Evolutionary conservation across 2,888 invertebrate genomes (phyloP).

Genomic region (Osmoderma eremita): DNA sequence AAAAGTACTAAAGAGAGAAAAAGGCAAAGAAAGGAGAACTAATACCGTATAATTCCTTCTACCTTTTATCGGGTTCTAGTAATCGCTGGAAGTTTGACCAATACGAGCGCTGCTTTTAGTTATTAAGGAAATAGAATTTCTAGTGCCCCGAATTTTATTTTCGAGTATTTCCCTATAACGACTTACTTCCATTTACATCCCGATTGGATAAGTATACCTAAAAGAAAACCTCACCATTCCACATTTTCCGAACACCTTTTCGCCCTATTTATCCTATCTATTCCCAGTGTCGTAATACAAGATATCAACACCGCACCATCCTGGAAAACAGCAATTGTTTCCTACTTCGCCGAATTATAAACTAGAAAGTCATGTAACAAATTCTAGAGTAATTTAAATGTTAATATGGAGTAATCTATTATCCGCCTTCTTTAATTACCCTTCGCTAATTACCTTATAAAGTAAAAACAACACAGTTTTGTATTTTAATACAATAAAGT

Average conservation of each 20-base stretch:
- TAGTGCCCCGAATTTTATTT: constrained; percentile 4
- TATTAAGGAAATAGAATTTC: constrained; percentile 3
- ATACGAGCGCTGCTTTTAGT: constrained; percentile 1
- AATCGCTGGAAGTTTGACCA: constrained; percentile 18
- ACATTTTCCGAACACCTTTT: too few relatives aligned
- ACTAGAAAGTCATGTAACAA: constrained; percentile 7
- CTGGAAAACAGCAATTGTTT: too few relatives aligned
- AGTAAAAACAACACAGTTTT: constrained; percentile 5
- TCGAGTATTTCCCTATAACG: constrained; percentile 1
- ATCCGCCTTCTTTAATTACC: constrained; percentile 1
- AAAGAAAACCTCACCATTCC: too few relatives aligned
- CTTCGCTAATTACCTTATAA: constrained; percentile 6
- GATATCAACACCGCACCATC: too few relatives aligned
- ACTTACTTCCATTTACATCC: background rate
- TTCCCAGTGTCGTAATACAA: too few relatives aligned
- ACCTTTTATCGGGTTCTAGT: constrained; percentile 15
- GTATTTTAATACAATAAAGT: constrained; percentile 12
- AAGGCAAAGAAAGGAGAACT: too few relatives aligned
- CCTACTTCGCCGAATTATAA: too few relatives aligned
- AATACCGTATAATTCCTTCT: background rate
- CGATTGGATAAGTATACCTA: background rate
- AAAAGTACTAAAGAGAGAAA: background rate
- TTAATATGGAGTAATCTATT: constrained; percentile 3
- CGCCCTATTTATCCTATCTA: too few relatives aligned
- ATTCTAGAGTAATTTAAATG: constrained; percentile 11